Conservation (phyloP, 2,797 vertebrate species). For the Sebastes paucispinis region DNA sequence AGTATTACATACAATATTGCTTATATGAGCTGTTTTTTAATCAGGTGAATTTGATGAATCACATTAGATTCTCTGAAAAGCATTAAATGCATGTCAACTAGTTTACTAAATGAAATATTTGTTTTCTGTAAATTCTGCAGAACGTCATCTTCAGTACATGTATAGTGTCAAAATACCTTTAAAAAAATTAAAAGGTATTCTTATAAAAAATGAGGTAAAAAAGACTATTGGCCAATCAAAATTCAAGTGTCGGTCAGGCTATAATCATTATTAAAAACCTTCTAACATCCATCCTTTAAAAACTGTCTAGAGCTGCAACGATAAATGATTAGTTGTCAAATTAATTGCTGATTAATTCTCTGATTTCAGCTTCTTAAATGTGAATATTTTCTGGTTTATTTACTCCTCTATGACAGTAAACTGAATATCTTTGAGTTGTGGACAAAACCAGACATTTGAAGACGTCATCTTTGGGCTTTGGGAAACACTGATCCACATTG, state of each 20-base stretch:
- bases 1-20: background rate
- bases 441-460: too few species aligned
- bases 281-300: background rate
- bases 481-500: too few species aligned
- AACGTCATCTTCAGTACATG: background rate
- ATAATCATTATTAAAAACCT: background rate
- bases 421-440: too few species aligned
- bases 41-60: background rate
- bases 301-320: too few species aligned
- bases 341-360: too few species aligned
- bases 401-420: too few species aligned
- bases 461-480: too few species aligned
- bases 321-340: too few species aligned
- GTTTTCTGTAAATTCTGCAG: background rate
- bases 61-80: background rate
- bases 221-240: background rate
- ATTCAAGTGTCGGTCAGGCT: background rate
- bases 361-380: too few species aligned
- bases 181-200: background rate
- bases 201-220: background rate
- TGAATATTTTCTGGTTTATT: too few species aligned
- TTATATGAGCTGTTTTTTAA: background rate
- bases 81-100: background rate
- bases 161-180: background rate
- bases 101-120: background rate